Conservation (phyloP, 2,888 invertebrate genomes). For the Glaucopsyche alexis region DNA sequence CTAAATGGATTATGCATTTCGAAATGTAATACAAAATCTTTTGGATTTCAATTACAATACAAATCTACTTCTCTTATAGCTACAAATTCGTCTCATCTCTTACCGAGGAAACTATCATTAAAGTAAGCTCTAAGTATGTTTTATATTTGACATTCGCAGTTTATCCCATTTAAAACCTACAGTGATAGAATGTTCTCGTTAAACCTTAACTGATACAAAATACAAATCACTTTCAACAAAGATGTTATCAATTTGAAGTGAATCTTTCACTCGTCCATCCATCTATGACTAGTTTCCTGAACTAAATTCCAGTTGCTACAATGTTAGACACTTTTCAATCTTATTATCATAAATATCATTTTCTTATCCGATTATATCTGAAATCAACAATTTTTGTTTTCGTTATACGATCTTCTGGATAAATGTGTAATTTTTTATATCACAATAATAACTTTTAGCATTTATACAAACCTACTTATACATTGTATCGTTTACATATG, state of each 20-base stretch:
- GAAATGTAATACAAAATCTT: neutral
- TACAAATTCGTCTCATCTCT: neutral
- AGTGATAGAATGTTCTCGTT: conserved; percentile 20
- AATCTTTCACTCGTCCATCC: conserved; percentile 16
- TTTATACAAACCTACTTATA: conserved; percentile 1
- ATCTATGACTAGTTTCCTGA: conserved; percentile 4
- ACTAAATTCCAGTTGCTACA: neutral
- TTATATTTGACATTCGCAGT: neutral
- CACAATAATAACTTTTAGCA: too few relatives aligned
- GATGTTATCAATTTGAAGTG: conserved; percentile 28
- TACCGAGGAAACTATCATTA: neutral
- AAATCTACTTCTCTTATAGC: neutral
- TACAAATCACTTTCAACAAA: conserved; percentile 30
- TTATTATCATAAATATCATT: neutral
- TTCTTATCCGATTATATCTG: neutral
- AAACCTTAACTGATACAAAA: neutral
- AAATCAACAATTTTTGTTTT: too few relatives aligned
- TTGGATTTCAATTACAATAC: neutral
- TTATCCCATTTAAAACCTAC: conserved; percentile 2
- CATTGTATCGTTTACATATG: conserved; percentile 15
- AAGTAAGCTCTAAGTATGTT: conserved; percentile 2
- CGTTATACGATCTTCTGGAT: too few relatives aligned
- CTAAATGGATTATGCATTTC: too few relatives aligned
- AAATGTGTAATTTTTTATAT: too few relatives aligned
- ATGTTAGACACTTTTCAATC: neutral